These are phyloP conservation scores for Agrotis segetum DNA, from an alignment of 2,888 invertebrate species.

Conservation along the genomic window DNA sequence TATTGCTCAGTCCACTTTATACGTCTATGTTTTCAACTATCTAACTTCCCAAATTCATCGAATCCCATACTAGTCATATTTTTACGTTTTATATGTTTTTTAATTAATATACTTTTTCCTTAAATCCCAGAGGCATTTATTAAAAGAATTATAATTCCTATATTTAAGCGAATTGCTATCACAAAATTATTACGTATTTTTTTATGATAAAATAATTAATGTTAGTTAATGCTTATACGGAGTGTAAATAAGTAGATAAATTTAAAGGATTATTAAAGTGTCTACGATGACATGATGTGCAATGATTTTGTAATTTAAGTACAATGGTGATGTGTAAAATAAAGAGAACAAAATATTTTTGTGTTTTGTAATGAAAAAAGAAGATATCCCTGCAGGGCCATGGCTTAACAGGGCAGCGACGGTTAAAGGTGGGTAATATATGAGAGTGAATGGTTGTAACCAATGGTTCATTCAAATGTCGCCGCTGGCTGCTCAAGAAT, in stretches of 20 bases:
- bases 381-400: no score
- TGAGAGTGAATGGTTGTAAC: no score
- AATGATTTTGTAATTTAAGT: slow-evolving; percentile 76
- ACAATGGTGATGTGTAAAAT: slow-evolving; percentile 68
- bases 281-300: slow-evolving; percentile 63
- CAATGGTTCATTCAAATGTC: no score
- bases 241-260: slow-evolving; percentile 59
- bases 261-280: slow-evolving; percentile 45
- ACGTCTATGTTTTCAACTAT: no score
- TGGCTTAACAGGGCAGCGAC: no score
- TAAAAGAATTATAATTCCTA: slow-evolving; percentile 35
- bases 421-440: no score
- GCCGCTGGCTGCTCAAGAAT: no score
- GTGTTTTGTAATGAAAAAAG: slow-evolving; percentile 19
- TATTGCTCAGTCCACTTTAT: no score
- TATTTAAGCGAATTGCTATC: slow-evolving; percentile 44
- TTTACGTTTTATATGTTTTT: slow-evolving; percentile 25
- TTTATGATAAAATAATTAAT: slow-evolving; percentile 47
- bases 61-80: slow-evolving; percentile 61
- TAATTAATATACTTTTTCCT: slow-evolving; percentile 21
- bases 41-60: slow-evolving; percentile 38
- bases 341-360: slow-evolving; percentile 56
- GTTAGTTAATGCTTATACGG: slow-evolving; percentile 43
- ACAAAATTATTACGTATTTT: slow-evolving; percentile 54
- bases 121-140: slow-evolving; percentile 57